Conservation (phyloP, 2,113 vertebrate genomes). For the Recurvirostra avosetta region DNA sequence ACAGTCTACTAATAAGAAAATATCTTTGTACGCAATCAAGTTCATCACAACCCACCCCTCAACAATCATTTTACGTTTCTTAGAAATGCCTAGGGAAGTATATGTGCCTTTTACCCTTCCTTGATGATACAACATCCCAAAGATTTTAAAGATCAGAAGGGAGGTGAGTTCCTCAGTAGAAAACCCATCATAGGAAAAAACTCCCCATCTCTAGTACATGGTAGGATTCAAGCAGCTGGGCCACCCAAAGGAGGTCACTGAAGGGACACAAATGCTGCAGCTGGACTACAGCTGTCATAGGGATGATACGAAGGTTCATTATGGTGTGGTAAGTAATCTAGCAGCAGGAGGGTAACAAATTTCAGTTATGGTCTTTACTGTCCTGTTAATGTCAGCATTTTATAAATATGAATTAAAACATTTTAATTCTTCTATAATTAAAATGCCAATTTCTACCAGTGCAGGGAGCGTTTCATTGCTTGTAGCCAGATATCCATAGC, state of each 20-base stretch:
- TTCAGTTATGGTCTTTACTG: neutral
- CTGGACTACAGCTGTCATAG: slow-evolving; percentile 22
- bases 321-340: neutral
- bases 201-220: neutral
- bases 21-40: neutral
- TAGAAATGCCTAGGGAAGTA: neutral
- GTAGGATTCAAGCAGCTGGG: neutral
- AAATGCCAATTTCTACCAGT: slow-evolving; percentile 83
- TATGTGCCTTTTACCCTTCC: neutral
- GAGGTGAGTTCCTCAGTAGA: neutral
- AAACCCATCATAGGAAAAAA: neutral
- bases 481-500: slow-evolving; percentile 86
- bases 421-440: neutral
- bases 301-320: neutral
- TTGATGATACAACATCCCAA: neutral
- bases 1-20: neutral
- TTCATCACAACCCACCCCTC: neutral
- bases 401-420: neutral
- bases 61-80: neutral
- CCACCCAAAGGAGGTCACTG: slow-evolving; percentile 15
- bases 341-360: neutral
- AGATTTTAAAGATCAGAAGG: neutral
- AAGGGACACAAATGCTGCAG: slow-evolving; percentile 36
- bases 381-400: neutral
- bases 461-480: slow-evolving; percentile 82